Evolutionary conservation across 2,888 invertebrate species (phyloP).

Genomic region (Caenorhabditis sinica): DNA sequence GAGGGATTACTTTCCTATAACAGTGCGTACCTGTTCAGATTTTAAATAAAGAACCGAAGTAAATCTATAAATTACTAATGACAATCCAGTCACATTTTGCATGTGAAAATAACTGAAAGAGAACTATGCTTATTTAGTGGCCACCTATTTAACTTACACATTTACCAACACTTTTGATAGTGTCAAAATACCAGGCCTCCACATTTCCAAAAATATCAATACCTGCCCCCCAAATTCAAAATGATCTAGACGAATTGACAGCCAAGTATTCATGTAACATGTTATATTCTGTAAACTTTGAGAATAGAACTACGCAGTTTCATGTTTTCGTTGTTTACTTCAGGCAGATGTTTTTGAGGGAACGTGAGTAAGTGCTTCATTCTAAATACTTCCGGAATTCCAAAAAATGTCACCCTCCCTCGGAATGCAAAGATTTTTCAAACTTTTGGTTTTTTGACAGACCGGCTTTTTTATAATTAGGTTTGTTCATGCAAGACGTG

Average conservation of each 20-base stretch:
- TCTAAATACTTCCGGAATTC: background rate
- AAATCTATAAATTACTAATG: constrained; percentile 35
- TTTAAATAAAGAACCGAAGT: constrained; percentile 24
- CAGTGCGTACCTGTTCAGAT: constrained; percentile 28
- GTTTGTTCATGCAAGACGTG: no score
- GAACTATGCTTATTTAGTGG: background rate
- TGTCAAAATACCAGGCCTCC: constrained; percentile 7
- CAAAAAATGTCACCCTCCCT: background rate
- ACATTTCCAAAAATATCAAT: constrained; percentile 10
- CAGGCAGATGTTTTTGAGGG: constrained; percentile 10
- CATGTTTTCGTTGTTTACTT: background rate
- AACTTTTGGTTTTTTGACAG: background rate
- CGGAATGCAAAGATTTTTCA: background rate
- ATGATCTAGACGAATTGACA: constrained; percentile 25
- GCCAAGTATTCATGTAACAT: constrained; percentile 55
- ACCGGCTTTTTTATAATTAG: background rate
- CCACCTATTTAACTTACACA: background rate
- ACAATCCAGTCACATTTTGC: constrained; percentile 52
- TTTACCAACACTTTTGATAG: background rate
- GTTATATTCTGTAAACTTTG: constrained; percentile 42
- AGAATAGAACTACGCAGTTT: no score
- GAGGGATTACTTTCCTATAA: no score
- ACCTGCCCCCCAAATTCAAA: background rate
- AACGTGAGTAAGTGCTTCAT: background rate
- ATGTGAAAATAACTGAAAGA: constrained; percentile 54